Conservation (phyloP, 2,888 invertebrate genomes). For the Drosophila bunnanda region DNA sequence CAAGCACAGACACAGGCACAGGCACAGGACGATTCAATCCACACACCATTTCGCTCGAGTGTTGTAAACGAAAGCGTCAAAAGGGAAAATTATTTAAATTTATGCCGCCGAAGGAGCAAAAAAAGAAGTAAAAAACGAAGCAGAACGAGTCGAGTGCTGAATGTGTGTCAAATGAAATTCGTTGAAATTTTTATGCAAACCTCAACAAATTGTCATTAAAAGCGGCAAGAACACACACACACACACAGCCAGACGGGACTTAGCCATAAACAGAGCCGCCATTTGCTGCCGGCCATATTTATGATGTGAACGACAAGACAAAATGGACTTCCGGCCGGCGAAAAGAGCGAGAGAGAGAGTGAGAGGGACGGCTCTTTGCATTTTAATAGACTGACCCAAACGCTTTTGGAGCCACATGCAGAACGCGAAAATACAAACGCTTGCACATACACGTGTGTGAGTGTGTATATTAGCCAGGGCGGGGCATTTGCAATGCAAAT, state of each 20-base stretch:
- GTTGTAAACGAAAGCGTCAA: slow-evolving; percentile 54
- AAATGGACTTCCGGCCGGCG: slow-evolving; percentile 74
- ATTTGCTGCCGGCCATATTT: slow-evolving; percentile 71
- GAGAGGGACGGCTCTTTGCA: slow-evolving; percentile 61
- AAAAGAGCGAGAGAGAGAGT: slow-evolving; percentile 12
- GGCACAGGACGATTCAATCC: background rate
- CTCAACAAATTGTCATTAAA: slow-evolving; percentile 79
- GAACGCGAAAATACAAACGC: slow-evolving; percentile 67
- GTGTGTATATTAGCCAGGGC: slow-evolving; percentile 20
- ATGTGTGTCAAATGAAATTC: slow-evolving; percentile 73
- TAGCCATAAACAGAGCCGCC: slow-evolving; percentile 71
- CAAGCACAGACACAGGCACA: slow-evolving; percentile 10
- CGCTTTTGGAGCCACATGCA: slow-evolving; percentile 73
- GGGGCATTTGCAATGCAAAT: slow-evolving; percentile 75
- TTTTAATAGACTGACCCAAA: slow-evolving; percentile 81
- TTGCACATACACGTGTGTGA: slow-evolving; percentile 7
- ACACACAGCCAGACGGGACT: slow-evolving; percentile 36
- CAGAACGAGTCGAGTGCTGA: slow-evolving; percentile 17
- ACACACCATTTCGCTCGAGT: slow-evolving; percentile 34
- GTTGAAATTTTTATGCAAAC: slow-evolving; percentile 73
- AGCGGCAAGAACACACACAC: slow-evolving; percentile 46
- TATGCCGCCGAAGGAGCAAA: slow-evolving; percentile 51
- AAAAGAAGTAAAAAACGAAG: slow-evolving; percentile 28
- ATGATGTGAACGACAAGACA: slow-evolving; percentile 81
- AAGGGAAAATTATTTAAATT: slow-evolving; percentile 75